phyloP scores from a whole-genome alignment of 2,113 vertebrate species.

The Rattus norvegicus region GRCr8 NC_086020.1:129306501-129307000 shows the following conservation, averaged over 20 bases:
- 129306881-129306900: background rate
- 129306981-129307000: background rate
- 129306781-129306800: background rate
- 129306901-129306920: background rate
- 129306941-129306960: background rate
- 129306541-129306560: background rate
- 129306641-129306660: background rate
- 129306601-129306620: fast-evolving
- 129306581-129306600: background rate
- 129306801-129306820: background rate
- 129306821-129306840: background rate
- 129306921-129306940: background rate
- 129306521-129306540: background rate
- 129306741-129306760: background rate
- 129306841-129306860: background rate
- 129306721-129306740: background rate
- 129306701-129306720: background rate
- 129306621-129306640: no score
- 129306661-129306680: background rate
- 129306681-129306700: background rate
- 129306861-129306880: background rate
- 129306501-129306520: background rate
- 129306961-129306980: background rate
- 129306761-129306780: background rate
- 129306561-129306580: background rate